Evolutionary conservation across 2,888 invertebrate species (phyloP), one percentile per base, ranked within the genome.

Genomic region (Nephrotoma guestfalica): DNA sequence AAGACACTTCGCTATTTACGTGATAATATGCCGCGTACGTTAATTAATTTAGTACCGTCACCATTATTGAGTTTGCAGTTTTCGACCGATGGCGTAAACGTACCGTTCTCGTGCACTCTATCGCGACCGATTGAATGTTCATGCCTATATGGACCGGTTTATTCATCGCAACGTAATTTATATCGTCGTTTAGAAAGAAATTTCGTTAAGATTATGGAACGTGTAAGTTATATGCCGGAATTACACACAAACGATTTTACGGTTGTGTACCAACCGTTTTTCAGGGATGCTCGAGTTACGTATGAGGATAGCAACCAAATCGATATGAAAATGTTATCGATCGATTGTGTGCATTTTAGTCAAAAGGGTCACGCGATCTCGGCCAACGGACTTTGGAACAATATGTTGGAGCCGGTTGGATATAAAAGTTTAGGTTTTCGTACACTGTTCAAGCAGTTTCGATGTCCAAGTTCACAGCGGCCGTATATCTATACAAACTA

Each of bases 321-420:
- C 6, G 88, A 88, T 85, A 85, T 89, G 86, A 85, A 85, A 13
- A 87, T 89, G 0, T 87, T 89, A 88, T 86, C 88, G 9, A 86
- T 88, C 40, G 89, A 89, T 87, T 89, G 89, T 86, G 85, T 89
- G 11, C 89, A 88, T 87, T 86, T 89, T 4, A 88, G 88, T 86
- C 89, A 89, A 87, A 88, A 88, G 86, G 89, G 88, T 41, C 88
- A 89, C 87, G 88, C 89, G 7, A 30, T 87, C 11, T 88, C 91
- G 88, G 91, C 92, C 0, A 93, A 92, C 88, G 91, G 91, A 15
- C 87, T 93, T 4, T 93, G 93, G 93, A 93, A 93, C 88, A 93
- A 93, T 87, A 90, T 93, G 89, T 87, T 94, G 88, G 91, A 93
- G 89, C 92, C 92, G n/a, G 90, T 91, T 6, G 92, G 92, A 0